phyloP scores from a whole-genome alignment of 2,113 vertebrate genomes.

The Chaetodon auriga region DNA sequence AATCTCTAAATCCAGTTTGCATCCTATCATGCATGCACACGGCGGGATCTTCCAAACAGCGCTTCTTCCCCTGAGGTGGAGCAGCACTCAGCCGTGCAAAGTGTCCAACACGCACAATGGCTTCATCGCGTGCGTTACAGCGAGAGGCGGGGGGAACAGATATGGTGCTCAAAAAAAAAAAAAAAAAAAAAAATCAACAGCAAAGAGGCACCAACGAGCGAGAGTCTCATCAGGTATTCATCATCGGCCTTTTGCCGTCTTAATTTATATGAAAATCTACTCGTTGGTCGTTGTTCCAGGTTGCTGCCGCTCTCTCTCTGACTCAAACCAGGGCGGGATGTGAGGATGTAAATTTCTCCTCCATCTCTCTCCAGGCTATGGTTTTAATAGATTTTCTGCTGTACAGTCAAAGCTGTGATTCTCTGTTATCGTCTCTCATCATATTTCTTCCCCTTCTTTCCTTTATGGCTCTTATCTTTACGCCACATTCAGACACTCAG shows the following conservation, averaged over 20 bases:
- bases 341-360: slow-evolving; percentile 54
- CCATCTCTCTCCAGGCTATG: slow-evolving; percentile 7
- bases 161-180: neutral
- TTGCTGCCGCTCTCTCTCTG: slow-evolving; percentile 25
- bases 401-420: slow-evolving; percentile 44
- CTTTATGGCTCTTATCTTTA: slow-evolving; percentile 35
- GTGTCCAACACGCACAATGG: slow-evolving; percentile 42
- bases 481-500: slow-evolving; percentile 25
- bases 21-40: slow-evolving; percentile 14
- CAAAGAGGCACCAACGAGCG: neutral
- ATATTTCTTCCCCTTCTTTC: neutral
- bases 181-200: neutral
- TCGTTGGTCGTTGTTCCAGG: slow-evolving; percentile 40
- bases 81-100: slow-evolving; percentile 42
- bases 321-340: slow-evolving; percentile 52
- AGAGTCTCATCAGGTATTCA: slow-evolving; percentile 43
- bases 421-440: slow-evolving; percentile 30
- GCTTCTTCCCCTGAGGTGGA: slow-evolving; percentile 32
- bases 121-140: slow-evolving; percentile 20
- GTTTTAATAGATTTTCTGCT: slow-evolving; percentile 39
- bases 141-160: neutral
- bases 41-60: slow-evolving; percentile 20
- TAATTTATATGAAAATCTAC: slow-evolving; percentile 64
- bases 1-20: slow-evolving; percentile 24
- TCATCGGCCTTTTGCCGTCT: slow-evolving; percentile 14